phyloP scores from a whole-genome alignment of 2,113 vertebrate genomes.

The Calyptommatus sinebrachiatus region DNA sequence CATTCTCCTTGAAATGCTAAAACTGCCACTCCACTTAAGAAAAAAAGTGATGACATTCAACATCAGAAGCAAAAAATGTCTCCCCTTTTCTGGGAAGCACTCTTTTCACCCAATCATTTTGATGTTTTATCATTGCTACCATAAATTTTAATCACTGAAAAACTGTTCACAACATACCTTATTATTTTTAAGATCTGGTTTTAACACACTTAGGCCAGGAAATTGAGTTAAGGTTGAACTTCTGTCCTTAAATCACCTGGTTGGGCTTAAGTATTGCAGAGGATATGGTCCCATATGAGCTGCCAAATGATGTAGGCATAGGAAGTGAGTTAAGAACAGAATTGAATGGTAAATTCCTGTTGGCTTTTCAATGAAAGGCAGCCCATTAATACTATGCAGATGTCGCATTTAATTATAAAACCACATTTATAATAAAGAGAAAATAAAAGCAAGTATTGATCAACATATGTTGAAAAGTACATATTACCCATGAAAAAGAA shows the following conservation, averaged over 20 bases:
- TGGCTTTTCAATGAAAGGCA: conserved; percentile 7
- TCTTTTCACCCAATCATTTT: background rate
- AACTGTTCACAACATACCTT: accelerated
- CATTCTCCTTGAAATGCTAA: background rate
- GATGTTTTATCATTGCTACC: conserved; percentile 5
- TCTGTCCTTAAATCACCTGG: conserved; percentile 49
- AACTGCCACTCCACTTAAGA: background rate
- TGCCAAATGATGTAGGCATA: conserved; percentile 31
- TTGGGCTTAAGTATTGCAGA: conserved; percentile 32
- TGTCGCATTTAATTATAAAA: background rate
- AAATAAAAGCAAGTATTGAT: background rate
- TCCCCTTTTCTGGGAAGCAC: background rate
- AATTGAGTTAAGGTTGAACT: conserved; percentile 44
- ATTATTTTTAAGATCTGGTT: conserved; percentile 47
- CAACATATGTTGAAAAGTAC: background rate
- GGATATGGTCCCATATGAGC: conserved; percentile 30
- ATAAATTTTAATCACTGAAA: conserved; percentile 29
- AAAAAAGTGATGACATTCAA: background rate
- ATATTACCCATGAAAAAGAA: background rate
- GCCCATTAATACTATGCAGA: conserved; percentile 12
- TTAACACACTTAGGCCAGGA: conserved; percentile 38
- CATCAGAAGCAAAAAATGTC: background rate
- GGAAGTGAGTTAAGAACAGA: conserved; percentile 51
- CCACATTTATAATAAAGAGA: background rate
- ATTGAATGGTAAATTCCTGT: conserved; percentile 15